Base-by-base conservation (phyloP, 2,797 vertebrate species). In the Sebastes aleutianus region DNA sequence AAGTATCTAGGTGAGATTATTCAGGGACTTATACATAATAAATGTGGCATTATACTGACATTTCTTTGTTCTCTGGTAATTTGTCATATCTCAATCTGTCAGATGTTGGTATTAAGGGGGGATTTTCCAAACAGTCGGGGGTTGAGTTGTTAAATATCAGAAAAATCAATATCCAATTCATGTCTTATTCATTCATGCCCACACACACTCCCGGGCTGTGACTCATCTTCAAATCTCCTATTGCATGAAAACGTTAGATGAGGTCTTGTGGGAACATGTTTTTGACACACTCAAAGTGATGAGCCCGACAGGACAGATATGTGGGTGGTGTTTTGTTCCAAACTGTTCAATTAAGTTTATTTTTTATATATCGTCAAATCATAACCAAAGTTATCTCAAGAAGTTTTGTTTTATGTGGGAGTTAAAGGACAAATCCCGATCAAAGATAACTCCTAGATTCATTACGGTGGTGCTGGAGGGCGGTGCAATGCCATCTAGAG, bases 211-310 rank as follows among this genome's bases (percentile, higher is more conserved):
- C 31, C n/a, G 10, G 53, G 16, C 24, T 24, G 53, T 85, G 67
- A 88, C 72, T 76, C 77, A 84, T 80, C 54, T 34, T 67, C 56
- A 53, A 16, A 24, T 65, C 9, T 61, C 13, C 22, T 61, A 0
- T 26, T 63, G 27, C 29, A 31, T 65, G 24, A 54, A 39, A 29
- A 63, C 29, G 32, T 68, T 16, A 20, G 3, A 27, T 61, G 14
- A 57, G 10, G 20, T 32, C 5, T 18, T 36, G 4, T 16, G 2
- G 20, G 12, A 18, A 20, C 8, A 22, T 62, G 29, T 56, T 14
- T 43, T 9, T 18, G 27, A 24, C 7, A 10, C 20, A 27, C 6
- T n/a, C 3, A 66, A 12, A 47, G 24, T 9, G 1, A 5, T 13
- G 24, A 54, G 5, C 11, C 16, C 1, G 9, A n/a, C 13, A 6